Evolutionary conservation across 2,888 invertebrate species (phyloP), one percentile per base, ranked within the genome.

Genomic region (Sinotaia quadrata): DNA sequence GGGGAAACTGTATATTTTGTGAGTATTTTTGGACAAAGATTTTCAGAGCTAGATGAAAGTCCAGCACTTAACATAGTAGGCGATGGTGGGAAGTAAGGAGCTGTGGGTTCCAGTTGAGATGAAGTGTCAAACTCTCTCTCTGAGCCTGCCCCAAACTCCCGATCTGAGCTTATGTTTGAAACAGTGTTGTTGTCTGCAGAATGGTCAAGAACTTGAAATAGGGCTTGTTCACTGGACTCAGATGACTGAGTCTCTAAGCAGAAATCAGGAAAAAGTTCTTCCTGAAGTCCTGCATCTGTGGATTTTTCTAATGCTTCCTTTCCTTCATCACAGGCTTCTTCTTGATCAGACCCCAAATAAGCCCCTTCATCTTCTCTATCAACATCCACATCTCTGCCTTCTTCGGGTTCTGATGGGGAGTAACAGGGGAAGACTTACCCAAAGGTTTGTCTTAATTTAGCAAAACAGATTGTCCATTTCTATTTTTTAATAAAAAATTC

Each of bases 121-220:
- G 31, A 33, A n/a, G 29, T 34, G 18, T 56, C 65, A 34, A 34
- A 21, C 4, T 65, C 56, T 44, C 37, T 63, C 54, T 58, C 66
- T 34, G 68, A 61, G 60, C 44, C 49, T 52, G 57, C 52, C 62
- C 67, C 27, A 68, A 54, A 34, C 65, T 54, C 41, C 41, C 59
- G 58, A 37, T 81, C 83, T 18, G 81, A 79, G 65, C 81, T 79
- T 59, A 81, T 65, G 33, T 76, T 81, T 0, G 81, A 79, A 47
- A 77, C 75, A 8, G 79, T 80, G 63, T 78, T 78, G 60, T 73
- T 85, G 61, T 82, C 84, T 27, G 78, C 84, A 15, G 86, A 86
- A 29, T 83, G 83, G 72, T 87, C 85, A 29, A 85, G 69, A 34
- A 83, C 84, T 74, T 87, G 81, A 72, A 78, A 83, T 77, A 75